Conservation (phyloP, 2,113 vertebrate genomes). For the Albula glossodonta region DNA sequence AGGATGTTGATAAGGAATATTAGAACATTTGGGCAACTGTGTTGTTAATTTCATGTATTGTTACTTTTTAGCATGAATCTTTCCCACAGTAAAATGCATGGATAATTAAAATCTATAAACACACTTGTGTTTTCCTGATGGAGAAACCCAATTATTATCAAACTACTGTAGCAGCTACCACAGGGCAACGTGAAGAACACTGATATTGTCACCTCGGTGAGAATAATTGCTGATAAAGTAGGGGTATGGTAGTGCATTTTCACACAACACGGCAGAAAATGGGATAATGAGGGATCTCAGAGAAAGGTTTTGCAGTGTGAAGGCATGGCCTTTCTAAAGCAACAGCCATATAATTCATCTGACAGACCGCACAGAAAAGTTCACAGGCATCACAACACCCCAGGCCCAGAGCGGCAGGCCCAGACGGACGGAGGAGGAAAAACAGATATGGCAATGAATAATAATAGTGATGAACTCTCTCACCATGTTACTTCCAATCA, state of each 20-base stretch:
- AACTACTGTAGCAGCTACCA: not conserved
- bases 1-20: not conserved
- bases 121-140: not conserved
- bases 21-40: not conserved
- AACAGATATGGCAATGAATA: not conserved
- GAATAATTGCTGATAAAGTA: constrained; percentile 25
- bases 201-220: not conserved
- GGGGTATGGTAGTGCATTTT: constrained; percentile 41
- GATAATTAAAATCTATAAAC: not conserved
- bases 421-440: not conserved
- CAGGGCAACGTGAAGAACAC: not conserved
- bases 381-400: not conserved
- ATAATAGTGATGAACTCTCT: not conserved
- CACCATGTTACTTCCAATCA: not conserved
- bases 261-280: constrained; percentile 14
- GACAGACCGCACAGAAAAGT: constrained; percentile 41
- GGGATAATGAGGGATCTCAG: constrained; percentile 49
- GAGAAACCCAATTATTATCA: not conserved
- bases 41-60: not conserved
- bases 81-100: not conserved
- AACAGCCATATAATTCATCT: constrained; percentile 63
- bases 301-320: constrained; percentile 38
- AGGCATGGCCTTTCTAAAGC: constrained; percentile 46
- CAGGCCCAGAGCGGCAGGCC: not conserved
- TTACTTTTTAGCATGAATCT: not conserved